Base-by-base conservation (phyloP, 2,888 invertebrate genomes). In the Phoenoteleia sp. region DNA sequence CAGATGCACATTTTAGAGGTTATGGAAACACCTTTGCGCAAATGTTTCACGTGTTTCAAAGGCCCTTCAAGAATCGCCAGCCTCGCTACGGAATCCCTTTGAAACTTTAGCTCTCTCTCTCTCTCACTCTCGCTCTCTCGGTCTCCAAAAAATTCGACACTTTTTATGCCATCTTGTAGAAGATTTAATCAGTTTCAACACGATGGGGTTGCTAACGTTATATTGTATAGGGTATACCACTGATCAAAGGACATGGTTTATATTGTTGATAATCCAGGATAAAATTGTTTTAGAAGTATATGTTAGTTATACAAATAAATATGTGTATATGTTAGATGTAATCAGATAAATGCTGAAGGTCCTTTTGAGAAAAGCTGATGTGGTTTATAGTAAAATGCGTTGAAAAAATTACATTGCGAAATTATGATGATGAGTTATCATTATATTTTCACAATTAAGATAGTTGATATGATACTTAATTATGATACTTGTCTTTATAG, bases 1-100 rank as follows among this genome's bases (percentile, higher is more conserved):
- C 74, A 58, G 15, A 79, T 74, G 39, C 52, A 42, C 67, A 56
- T 69, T 81, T 75, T 66, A 27, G 64, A 76, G 69, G 71, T 82
- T 82, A 69, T 76, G 74, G 36, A 81, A 74, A 81, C 74, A 81
- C 39, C 52, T 74, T 74, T 66, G 42, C 19, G 33, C 9, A 49
- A 21, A 52, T 67, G 74, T 72, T 72, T 58, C 64, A 29, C 47
- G 47, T 54, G 64, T 47, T 72, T 39, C 21, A 54, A 72, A 56
- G 21, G 33, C 27, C 29, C 39, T 72, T 23, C 23, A 45, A 47
- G 58, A 81, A 66, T 49, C 45, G 49, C 45, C 56, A 21, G 33
- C 39, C 19, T 56, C 15, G 36, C 27, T 29, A 54, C 49, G 60
- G 29, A 58, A 69, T 60, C 60, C 56, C 52, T 77, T 60, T 60